A percentile compares a stretch with the other conserved stretches of the same genome.
Conservation (phyloP, 2,113 vertebrate species). For the Scatophagus argus region DNA sequence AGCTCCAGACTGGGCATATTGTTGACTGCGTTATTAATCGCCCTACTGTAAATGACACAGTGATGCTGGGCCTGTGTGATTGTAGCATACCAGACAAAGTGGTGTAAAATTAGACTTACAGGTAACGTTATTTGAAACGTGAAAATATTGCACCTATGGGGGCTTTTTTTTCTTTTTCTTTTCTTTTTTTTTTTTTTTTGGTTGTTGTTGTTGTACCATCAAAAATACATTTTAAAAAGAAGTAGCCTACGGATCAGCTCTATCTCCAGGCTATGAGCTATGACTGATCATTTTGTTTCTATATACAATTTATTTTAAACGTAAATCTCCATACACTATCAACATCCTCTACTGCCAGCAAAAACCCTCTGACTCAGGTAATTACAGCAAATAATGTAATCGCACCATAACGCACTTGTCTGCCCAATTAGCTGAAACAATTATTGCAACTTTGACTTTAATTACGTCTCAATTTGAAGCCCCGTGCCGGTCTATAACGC, state of each 20-base stretch:
- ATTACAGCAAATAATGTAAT: constrained; percentile 58
- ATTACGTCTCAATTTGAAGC: constrained; percentile 98
- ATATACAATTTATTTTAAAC: neutral
- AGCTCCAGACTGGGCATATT: constrained; percentile 53
- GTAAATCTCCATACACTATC: neutral
- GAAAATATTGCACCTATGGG: neutral
- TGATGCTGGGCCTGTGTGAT: constrained; percentile 33
- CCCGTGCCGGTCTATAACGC: constrained; percentile 89
- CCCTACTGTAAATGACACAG: constrained; percentile 72
- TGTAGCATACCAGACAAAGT: neutral
- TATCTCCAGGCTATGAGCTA: neutral
- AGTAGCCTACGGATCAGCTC: too few species aligned
- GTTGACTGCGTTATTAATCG: constrained; percentile 69
- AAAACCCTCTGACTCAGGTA: constrained; percentile 31
- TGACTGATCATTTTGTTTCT: too few species aligned
- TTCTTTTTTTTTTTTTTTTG: neutral
- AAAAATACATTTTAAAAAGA: too few species aligned
- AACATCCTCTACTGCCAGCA: neutral
- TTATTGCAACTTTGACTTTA: constrained; percentile 96
- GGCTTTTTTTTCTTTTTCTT: neutral
- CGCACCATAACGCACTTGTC: constrained; percentile 65
- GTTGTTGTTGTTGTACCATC: too few species aligned
- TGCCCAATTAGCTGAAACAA: constrained; percentile 93
- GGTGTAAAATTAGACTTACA: neutral
- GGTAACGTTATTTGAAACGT: neutral